Percentiles rank a stretch among this genome's conserved stretches.
These are phyloP conservation scores for Lonchura striata DNA, from an alignment of 2,113 vertebrate genomes.

Conservation along the genomic window DNA sequence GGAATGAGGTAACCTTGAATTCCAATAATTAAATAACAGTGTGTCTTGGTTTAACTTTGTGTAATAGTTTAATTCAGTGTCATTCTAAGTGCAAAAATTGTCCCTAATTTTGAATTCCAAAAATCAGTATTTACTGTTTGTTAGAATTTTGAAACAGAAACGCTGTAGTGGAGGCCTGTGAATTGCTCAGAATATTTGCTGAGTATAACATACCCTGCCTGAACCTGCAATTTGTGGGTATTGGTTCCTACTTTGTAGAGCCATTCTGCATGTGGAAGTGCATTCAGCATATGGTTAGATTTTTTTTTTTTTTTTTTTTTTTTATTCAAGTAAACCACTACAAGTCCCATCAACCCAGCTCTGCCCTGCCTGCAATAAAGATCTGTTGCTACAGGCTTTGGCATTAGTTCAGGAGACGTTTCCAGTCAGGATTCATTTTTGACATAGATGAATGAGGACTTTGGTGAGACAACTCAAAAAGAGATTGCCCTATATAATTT, in stretches of 20 bases:
- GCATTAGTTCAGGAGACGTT: not conserved
- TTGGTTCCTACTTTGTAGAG: not conserved
- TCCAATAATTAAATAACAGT: not conserved
- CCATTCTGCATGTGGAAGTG: not conserved
- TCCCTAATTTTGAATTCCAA: not conserved
- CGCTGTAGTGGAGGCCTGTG: not conserved
- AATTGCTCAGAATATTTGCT: not conserved
- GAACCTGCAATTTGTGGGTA: not conserved
- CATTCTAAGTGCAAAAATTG: not conserved
- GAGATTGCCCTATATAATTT: not conserved
- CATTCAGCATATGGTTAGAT: not conserved
- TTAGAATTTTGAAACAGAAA: not conserved
- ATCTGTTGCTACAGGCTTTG: not conserved
- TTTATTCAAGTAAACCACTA: not conserved
- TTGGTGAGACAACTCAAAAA: not conserved
- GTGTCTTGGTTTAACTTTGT: not conserved
- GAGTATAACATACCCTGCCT: not conserved
- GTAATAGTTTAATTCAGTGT: not conserved
- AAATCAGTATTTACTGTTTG: not conserved
- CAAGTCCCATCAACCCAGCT: not conserved
- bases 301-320: not conserved
- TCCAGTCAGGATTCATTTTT: constrained; percentile 24
- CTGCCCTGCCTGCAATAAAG: not conserved
- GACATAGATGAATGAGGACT: constrained; percentile 2
- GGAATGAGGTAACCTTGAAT: not conserved